Conservation (phyloP, 2,888 invertebrate species). For the Leptinotarsa rubiginosa region DNA sequence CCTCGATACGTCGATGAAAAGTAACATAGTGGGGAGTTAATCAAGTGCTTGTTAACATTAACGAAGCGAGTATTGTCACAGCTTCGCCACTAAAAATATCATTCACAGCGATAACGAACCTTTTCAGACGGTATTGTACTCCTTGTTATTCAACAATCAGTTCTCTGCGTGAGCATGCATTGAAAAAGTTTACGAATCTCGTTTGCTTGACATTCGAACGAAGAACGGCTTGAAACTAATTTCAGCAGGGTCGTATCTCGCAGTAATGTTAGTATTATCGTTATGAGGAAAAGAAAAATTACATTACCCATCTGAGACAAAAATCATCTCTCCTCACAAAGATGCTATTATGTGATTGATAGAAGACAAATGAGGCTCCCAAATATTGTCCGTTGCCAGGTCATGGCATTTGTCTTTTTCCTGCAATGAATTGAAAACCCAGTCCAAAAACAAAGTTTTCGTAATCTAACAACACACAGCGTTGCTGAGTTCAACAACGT, state of each 20-base stretch:
- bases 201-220: conserved; percentile 28
- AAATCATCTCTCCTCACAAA: too few relatives aligned
- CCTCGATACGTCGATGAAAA: not conserved
- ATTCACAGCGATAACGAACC: conserved; percentile 63
- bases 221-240: conserved; percentile 10
- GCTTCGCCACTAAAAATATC: conserved; percentile 61
- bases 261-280: too few relatives aligned
- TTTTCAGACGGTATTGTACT: conserved; percentile 57
- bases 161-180: conserved; percentile 42
- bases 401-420: too few relatives aligned
- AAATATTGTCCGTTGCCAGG: too few relatives aligned
- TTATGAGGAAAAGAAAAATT: too few relatives aligned
- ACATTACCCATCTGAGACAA: too few relatives aligned
- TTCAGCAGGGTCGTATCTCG: not conserved
- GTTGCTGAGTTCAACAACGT: too few relatives aligned
- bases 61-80: conserved; percentile 63
- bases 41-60: conserved; percentile 65
- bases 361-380: too few relatives aligned
- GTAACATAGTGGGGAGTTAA: conserved; percentile 60
- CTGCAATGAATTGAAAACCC: too few relatives aligned
- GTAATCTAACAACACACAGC: too few relatives aligned
- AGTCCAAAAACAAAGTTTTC: too few relatives aligned
- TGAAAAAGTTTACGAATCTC: conserved; percentile 30
- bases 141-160: conserved; percentile 49
- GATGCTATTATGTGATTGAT: too few relatives aligned